Conservation (phyloP, 2,888 invertebrate species). For the Hymenopus coronatus region DNA sequence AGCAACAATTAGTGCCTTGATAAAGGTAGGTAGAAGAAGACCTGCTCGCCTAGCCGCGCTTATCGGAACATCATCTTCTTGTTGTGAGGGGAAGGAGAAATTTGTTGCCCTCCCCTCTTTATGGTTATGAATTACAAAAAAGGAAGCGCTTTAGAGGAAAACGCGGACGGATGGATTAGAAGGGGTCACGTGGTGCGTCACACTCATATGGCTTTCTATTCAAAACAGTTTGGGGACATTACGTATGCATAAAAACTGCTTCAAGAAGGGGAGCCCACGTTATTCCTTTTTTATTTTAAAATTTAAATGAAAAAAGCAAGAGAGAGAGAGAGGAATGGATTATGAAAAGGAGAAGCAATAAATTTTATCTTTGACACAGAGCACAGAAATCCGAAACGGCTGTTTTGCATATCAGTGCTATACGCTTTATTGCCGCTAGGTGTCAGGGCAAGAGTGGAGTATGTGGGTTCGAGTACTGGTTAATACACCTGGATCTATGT, state of each 20-base stretch:
- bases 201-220: neutral
- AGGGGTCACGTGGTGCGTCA: neutral
- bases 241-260: constrained; percentile 27
- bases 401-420: constrained; percentile 14
- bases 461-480: too few species aligned
- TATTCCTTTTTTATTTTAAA: constrained; percentile 5
- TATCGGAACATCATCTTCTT: neutral
- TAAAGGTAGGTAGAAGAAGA: too few species aligned
- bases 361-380: constrained; percentile 20
- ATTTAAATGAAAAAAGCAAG: constrained; percentile 10
- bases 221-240: constrained; percentile 15
- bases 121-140: neutral
- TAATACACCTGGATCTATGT: too few species aligned
- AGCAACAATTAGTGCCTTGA: too few species aligned
- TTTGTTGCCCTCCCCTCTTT: neutral
- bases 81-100: neutral
- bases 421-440: neutral
- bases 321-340: neutral
- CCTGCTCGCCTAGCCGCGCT: neutral
- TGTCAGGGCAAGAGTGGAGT: neutral
- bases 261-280: neutral
- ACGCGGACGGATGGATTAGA: neutral
- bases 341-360: constrained; percentile 17
- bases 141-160: neutral
- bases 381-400: constrained; percentile 21